phyloP scores from a whole-genome alignment of 2,888 invertebrate genomes.

The Hermodice carunculata region DNA sequence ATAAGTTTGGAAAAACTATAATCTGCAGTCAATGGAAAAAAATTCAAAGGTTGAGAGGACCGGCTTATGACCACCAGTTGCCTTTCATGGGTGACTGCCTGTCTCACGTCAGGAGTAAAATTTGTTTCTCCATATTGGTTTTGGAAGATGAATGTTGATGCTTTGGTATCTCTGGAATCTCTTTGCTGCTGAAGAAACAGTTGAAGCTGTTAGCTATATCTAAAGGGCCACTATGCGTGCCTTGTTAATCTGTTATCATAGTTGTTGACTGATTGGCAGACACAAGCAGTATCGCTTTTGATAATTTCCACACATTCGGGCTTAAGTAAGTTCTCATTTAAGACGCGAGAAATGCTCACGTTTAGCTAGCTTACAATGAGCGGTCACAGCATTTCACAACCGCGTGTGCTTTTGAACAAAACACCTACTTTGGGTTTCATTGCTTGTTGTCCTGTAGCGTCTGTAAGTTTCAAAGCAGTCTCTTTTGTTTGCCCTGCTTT shows the following conservation, averaged over 20 bases:
- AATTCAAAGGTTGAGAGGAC: background rate
- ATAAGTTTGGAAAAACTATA: background rate
- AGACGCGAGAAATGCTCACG: background rate
- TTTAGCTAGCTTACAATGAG: background rate
- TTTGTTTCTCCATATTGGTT: no score
- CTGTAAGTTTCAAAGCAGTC: no score
- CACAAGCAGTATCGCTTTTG: background rate
- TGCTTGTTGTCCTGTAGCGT: no score
- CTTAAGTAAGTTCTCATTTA: background rate
- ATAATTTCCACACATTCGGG: background rate
- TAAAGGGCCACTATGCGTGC: no score
- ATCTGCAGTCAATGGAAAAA: background rate
- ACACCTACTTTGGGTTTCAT: no score
- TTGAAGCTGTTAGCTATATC: background rate
- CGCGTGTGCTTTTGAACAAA: background rate
- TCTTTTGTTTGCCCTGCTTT: background rate
- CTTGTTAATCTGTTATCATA: background rate
- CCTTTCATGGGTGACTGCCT: no score
- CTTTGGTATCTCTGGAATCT: no score
- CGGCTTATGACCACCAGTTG: no score
- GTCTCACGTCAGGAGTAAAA: no score
- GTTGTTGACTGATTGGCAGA: background rate
- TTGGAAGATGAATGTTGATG: no score
- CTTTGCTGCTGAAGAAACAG: background rate
- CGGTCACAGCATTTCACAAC: background rate